Evolutionary conservation across 2,113 vertebrate species (phyloP), one percentile per base, ranked within the genome.

Genomic region (Fregetta grallaria): DNA sequence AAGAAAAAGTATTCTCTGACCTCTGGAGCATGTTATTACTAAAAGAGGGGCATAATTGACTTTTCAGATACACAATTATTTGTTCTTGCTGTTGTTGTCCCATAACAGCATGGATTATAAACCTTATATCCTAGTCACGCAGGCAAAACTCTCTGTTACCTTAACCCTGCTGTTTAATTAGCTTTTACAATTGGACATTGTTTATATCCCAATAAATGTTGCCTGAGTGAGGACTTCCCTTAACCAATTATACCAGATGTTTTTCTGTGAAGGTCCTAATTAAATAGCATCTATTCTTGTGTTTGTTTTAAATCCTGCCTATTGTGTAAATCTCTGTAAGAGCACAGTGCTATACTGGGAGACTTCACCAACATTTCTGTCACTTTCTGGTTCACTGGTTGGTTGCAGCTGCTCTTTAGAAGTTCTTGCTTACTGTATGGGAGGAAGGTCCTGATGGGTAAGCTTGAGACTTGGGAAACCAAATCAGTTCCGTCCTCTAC

Each of bases 151-250:
- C 70, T 92, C 72, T 65, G 77, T 91, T 96, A 92, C 94, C 77
- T 95, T 91, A 92, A 89, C 63, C 77, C 86, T 70, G 87, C 94
- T 86, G 71, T 91, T 97, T 96, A 97, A 96, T 95, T 94, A 95
- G 92, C 21, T 10, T 77, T 90, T 95, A 90, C 91, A 96, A 74
- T 67, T 95, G 95, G 94, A 95, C 91, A 77, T 93, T 94, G 91
- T 92, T 96, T 96, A 91, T 96, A 86, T 90, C 66, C 55, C 77
- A 90, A 71, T 92, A 92, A 96, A 95, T 67, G 84, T 47, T 94
- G 89, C 62, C 74, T 83, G 77, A 95, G 66, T 95, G 90, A 95
- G 92, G 86, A 76, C 50, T 90, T 94, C 66, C 62, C 58, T 94
- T 85, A 89, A 91, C 91, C 89, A 96, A 90, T 94, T 94, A 88